Evolutionary conservation across 2,113 vertebrate genomes (phyloP).

Genomic region (Sminthopsis crassicaudata): DNA sequence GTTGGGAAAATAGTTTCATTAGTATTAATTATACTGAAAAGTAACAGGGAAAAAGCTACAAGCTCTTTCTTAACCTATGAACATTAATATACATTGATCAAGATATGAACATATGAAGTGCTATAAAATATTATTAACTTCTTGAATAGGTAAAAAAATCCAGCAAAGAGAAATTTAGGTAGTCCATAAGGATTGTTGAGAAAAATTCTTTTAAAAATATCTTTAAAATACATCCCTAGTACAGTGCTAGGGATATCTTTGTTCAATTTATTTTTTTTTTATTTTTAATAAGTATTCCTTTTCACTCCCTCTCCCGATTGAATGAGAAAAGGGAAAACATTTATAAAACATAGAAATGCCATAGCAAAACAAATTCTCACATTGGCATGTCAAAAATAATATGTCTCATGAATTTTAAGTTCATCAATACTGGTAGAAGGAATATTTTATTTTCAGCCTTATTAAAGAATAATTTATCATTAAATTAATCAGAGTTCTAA

Average conservation of each 20-base stretch:
- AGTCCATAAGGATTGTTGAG: background rate
- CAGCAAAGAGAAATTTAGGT: constrained; percentile 50
- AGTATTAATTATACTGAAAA: constrained; percentile 14
- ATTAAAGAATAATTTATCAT: background rate
- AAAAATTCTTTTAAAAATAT: constrained; percentile 27
- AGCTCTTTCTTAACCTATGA: background rate
- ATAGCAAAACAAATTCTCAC: background rate
- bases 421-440: accelerated
- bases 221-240: background rate
- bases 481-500: background rate
- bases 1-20: constrained; percentile 24
- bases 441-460: background rate
- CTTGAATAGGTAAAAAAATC: constrained; percentile 1
- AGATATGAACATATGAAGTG: constrained; percentile 17
- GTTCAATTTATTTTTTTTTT: background rate
- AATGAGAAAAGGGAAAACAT: background rate
- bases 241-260: background rate
- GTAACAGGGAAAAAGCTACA: constrained; percentile 30
- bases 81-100: constrained; percentile 35
- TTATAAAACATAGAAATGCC: background rate
- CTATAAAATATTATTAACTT: constrained; percentile 11
- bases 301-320: background rate
- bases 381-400: background rate
- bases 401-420: background rate
- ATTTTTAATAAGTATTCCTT: background rate